Evolutionary conservation across 2,888 invertebrate genomes (phyloP).

Genomic region (Diarsia dahlii): DNA sequence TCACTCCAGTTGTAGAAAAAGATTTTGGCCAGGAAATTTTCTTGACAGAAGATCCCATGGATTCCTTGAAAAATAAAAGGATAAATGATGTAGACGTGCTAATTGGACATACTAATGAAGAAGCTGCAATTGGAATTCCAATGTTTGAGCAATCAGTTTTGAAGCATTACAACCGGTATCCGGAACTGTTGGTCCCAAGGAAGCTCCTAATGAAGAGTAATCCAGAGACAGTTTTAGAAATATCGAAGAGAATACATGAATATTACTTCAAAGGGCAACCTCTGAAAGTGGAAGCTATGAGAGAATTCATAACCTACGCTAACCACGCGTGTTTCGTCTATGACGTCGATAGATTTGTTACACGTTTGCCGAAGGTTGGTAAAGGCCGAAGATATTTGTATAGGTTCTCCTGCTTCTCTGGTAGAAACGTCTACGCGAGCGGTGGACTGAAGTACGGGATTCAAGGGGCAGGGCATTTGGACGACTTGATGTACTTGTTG

Average conservation of each 20-base stretch:
- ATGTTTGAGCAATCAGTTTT: constrained; percentile 45
- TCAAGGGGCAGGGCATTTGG: constrained; percentile 76
- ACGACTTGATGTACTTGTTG: constrained; percentile 81
- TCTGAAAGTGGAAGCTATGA: constrained; percentile 62
- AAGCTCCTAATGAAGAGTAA: constrained; percentile 67
- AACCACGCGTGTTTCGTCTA: constrained; percentile 67
- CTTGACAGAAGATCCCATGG: constrained; percentile 70
- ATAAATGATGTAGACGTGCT: constrained; percentile 91
- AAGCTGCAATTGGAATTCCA: constrained; percentile 83
- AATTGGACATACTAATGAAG: constrained; percentile 93
- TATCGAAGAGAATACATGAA: constrained; percentile 72
- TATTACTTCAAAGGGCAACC: constrained; percentile 73
- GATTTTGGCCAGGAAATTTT: constrained; percentile 75
- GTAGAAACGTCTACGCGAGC: constrained; percentile 73
- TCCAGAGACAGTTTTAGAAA: constrained; percentile 66
- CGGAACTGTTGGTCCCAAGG: constrained; percentile 75
- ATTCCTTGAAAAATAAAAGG: constrained; percentile 81
- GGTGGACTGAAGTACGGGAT: constrained; percentile 71
- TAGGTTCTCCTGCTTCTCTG: constrained; percentile 72
- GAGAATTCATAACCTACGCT: constrained; percentile 68
- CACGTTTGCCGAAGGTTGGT: constrained; percentile 46
- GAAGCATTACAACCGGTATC: constrained; percentile 66
- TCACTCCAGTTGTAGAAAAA: constrained; percentile 79
- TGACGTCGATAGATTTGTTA: constrained; percentile 61
- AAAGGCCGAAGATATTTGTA: constrained; percentile 54